A percentile compares a stretch with the other conserved stretches of the same genome.
phyloP scores from a whole-genome alignment of 1,140 invertebrate species.

The Sitobion miscanthi region DNA sequence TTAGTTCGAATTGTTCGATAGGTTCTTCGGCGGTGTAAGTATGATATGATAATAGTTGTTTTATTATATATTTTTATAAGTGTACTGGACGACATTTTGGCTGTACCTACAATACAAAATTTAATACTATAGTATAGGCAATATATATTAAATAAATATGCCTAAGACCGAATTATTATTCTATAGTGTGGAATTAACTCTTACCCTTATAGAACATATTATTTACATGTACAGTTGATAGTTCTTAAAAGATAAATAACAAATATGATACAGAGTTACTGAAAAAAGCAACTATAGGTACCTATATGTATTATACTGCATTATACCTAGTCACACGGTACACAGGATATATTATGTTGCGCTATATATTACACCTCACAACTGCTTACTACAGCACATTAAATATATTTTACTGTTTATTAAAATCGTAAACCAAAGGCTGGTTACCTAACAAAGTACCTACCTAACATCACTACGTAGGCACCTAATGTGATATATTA shows the following conservation, averaged over 20 bases:
- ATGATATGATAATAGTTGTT: too few relatives aligned
- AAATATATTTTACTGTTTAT: not conserved
- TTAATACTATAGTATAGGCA: not conserved
- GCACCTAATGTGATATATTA: not conserved
- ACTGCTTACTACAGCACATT: not conserved
- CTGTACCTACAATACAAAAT: not conserved
- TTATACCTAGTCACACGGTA: not conserved
- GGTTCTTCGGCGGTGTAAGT: too few relatives aligned
- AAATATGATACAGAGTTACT: not conserved
- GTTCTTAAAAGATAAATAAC: not conserved
- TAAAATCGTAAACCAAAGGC: slow-evolving; percentile 5
- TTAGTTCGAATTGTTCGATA: too few relatives aligned
- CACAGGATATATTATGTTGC: not conserved
- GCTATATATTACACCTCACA: not conserved
- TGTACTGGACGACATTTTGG: not conserved
- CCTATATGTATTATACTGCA: not conserved
- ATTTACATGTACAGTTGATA: not conserved
- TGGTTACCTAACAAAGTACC: not conserved
- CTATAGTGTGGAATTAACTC: not conserved
- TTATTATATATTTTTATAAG: not conserved
- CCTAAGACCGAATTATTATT: not conserved
- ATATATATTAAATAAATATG: too few relatives aligned
- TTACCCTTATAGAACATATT: not conserved
- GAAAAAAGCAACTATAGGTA: not conserved
- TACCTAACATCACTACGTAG: not conserved